Evolutionary conservation across 2,888 invertebrate species (phyloP).

Genomic region (Mesorhabditis sp.): DNA sequence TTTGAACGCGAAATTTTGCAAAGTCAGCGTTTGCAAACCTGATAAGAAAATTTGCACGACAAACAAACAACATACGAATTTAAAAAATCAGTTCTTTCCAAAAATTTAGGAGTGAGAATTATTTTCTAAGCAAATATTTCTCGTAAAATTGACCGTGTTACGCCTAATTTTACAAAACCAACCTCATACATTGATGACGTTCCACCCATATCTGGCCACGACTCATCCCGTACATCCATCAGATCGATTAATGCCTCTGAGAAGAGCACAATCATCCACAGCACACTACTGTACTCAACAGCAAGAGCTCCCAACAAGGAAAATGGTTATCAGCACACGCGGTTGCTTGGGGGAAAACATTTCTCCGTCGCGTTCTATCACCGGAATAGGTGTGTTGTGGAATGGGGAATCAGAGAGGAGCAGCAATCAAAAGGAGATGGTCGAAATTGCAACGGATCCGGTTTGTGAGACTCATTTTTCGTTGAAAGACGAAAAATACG

Average conservation of each 20-base stretch:
- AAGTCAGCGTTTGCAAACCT: no score
- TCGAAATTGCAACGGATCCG: no score
- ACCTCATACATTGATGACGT: slow-evolving; percentile 4
- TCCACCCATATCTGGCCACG: neutral
- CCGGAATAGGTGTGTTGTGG: neutral
- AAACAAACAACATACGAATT: no score
- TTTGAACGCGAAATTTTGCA: no score
- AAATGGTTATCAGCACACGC: neutral
- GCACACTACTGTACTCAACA: neutral
- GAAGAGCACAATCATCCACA: neutral
- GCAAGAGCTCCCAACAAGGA: neutral
- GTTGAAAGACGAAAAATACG: no score
- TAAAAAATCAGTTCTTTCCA: no score
- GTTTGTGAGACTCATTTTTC: no score
- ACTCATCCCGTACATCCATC: neutral
- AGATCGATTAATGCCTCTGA: neutral
- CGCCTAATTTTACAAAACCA: neutral
- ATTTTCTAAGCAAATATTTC: no score
- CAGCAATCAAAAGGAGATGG: neutral
- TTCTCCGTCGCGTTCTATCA: neutral
- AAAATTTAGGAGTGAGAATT: no score
- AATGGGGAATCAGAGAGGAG: slow-evolving; percentile 4
- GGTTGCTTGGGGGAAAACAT: neutral
- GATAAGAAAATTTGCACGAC: no score
- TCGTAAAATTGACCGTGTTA: no score